Evolutionary conservation across 2,113 vertebrate genomes (phyloP).

Genomic region (Pandion haliaetus): DNA sequence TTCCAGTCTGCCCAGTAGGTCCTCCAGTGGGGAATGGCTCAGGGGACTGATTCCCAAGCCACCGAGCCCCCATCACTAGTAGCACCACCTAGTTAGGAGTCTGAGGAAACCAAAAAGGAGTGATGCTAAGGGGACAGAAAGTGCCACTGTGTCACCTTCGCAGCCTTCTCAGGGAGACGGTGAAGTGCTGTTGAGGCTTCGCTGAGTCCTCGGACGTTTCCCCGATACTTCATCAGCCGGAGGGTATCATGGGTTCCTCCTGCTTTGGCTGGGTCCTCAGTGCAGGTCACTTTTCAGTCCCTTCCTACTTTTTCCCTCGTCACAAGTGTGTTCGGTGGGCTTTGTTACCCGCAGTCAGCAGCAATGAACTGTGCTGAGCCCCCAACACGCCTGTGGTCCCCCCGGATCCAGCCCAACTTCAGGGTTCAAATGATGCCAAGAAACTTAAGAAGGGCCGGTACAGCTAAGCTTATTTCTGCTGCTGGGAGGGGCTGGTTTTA

Average conservation of each 20-base stretch:
- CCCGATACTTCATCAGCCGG: neutral
- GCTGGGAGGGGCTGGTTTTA: neutral
- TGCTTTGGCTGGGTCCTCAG: neutral
- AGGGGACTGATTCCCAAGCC: neutral
- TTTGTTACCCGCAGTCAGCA: neutral
- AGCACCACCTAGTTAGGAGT: neutral
- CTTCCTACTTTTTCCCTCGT: neutral
- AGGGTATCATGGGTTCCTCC: neutral
- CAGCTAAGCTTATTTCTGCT: neutral
- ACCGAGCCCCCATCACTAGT: accelerated
- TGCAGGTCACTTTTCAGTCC: neutral
- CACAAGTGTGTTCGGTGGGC: too few relatives aligned
- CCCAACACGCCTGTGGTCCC: accelerated
- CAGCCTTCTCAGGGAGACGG: neutral
- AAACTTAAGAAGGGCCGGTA: neutral
- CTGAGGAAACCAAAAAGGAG: neutral
- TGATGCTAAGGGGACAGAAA: neutral
- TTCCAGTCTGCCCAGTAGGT: neutral
- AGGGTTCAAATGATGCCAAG: neutral
- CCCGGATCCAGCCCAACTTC: neutral
- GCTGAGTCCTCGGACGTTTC: neutral
- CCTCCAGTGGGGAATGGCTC: neutral
- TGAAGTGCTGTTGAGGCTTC: neutral
- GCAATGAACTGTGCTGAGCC: neutral
- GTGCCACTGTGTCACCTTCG: neutral